Evolutionary conservation across 2,797 vertebrate genomes (phyloP), one percentile per base, ranked within the genome.

Genomic region (Brachyalestes nurse): DNA sequence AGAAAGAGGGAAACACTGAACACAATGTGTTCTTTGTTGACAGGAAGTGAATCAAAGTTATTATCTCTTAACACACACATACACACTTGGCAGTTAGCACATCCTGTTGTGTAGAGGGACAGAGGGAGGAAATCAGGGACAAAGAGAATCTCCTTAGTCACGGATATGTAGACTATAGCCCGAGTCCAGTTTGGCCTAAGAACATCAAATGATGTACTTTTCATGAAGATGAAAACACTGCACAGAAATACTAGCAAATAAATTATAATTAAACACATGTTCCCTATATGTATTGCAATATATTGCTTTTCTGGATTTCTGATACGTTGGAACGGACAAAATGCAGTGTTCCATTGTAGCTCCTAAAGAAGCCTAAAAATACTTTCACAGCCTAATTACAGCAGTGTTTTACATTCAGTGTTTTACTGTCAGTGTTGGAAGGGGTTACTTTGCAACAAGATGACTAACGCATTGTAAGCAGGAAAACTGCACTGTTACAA

Each of bases 61-160:
- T 82, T 19, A 6, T 61, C 9, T 45, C 42, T n/a, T 28, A 28
- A 28, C 23, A 19, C 55, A 62, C 28, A 67, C 38, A 62, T 72
- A 69, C 23, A 62, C 19, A 34, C 25, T 49, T 47, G 4, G 28
- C 71, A 64, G 57, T 74, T 83, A 75, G 23, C 66, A 74, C 88
- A 73, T 86, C 82, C 82, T 84, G 84, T 87, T 89, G 67, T 83
- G 74, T 70, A 34, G 12, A 69, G 13, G 53, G 45, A 77, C 61
- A 73, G 61, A 61, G 40, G 21, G 47, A 79, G 84, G 79, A 85
- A 85, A 49, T 61, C 60, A 69, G 25, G 17, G 55, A 86, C 45
- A 81, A 79, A 47, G 40, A 69, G 55, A 61, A 76, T 60, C 19
- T 14, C 62, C 65, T 67, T 42, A 74, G 53, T 71, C 70, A 58